Conservation (phyloP, 2,113 vertebrate species). For the Thalassarche chlororhynchos region DNA sequence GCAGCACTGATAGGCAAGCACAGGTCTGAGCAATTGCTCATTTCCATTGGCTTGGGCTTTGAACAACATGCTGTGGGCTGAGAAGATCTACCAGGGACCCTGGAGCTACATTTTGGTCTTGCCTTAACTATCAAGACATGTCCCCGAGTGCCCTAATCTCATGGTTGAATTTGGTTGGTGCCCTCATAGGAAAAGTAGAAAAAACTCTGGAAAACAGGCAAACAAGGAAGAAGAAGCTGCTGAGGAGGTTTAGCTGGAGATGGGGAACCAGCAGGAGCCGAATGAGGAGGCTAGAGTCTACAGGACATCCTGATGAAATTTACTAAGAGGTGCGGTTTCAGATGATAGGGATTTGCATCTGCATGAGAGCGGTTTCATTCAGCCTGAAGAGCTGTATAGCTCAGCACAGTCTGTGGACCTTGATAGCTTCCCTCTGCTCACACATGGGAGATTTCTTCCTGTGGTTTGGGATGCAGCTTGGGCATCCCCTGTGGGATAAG, state of each 20-base stretch:
- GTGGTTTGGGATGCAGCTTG: background rate
- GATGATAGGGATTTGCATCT: background rate
- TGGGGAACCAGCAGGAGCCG: background rate
- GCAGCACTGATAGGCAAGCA: background rate
- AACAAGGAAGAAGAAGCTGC: background rate
- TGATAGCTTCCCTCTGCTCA: background rate
- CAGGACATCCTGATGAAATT: background rate
- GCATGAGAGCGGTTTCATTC: background rate
- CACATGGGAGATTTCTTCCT: background rate
- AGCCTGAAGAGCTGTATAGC: background rate
- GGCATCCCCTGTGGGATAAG: background rate
- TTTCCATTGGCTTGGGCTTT: background rate
- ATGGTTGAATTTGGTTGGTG: background rate
- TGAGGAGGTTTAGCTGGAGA: background rate
- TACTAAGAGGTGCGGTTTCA: background rate
- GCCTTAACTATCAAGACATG: background rate
- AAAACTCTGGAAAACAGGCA: background rate
- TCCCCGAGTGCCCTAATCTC: background rate
- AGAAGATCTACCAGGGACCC: background rate
- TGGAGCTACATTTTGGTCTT: background rate
- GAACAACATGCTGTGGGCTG: background rate
- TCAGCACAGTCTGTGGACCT: background rate
- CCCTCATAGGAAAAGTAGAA: background rate
- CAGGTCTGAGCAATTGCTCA: background rate
- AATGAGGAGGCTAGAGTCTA: background rate